Evolutionary conservation across 1,140 invertebrate species (phyloP), one percentile per base, ranked within the genome.

Genomic region (Melitaea cinxia): DNA sequence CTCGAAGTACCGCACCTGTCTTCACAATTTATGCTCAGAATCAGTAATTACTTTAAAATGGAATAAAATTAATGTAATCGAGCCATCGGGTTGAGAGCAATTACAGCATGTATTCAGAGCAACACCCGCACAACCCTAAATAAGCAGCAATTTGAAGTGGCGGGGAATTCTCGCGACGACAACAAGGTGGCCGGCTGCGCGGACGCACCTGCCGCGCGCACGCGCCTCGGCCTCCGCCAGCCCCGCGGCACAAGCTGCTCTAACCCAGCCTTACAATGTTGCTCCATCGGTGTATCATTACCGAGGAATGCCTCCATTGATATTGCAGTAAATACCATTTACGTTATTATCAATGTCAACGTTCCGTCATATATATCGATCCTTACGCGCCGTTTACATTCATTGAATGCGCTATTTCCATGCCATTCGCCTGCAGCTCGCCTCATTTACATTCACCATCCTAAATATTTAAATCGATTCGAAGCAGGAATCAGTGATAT

Each of bases 171-270:
- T 76, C 77, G 73, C 70, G 68, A 63, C 63, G 60, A 61, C 81
- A 83, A 81, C 77, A 72, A 83, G 77, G 70, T 47, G 49, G 83
- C 83, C 83, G 83, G 83, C 75, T 86, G 87, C 79, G 79, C 77
- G 17, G 12, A 71, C 74, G 75, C 85, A 85, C 83, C 85, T 85
- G 83, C 80, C 76, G 2, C 26, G 64, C 66, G 80, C 82, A 80
- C 80, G 85, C 82, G 81, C 72, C 72, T 45, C 39, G 39, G 39
- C 39, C 33, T 26, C 35, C 37, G 37, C 37, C 64, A 61, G 45
- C 59, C 55, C 59, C 57, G 33, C 63, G 45, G 23, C 50, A 45
- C 69, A 65, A 66, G 57, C 62, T 69, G 69, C 65, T 56, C 42
- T 23, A 53, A 59, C 15, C 49, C 54, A 57, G 23, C 54, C 60